Conservation (phyloP, 2,888 invertebrate genomes). For the Thecocarcelia acutangulata region DNA sequence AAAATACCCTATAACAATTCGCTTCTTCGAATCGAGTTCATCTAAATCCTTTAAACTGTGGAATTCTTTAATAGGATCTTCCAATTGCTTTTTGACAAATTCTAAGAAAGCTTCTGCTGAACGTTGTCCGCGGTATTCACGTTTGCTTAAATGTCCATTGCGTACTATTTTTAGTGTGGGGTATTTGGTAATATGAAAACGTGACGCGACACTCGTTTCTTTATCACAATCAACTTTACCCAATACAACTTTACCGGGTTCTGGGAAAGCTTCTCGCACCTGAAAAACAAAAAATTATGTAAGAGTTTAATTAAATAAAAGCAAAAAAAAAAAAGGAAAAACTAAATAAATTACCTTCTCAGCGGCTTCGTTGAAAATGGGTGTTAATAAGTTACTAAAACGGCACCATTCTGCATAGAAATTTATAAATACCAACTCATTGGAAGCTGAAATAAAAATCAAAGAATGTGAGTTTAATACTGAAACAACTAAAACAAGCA, state of each 20-base stretch:
- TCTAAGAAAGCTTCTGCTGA: conserved; percentile 94
- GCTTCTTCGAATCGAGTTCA: conserved; percentile 89
- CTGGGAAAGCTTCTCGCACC: conserved; percentile 87
- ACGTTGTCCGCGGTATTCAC: conserved; percentile 94
- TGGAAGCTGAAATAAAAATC: conserved; percentile 87
- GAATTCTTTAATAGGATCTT: conserved; percentile 92
- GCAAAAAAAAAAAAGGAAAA: no score
- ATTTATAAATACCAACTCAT: conserved; percentile 98
- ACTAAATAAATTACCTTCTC: conserved; percentile 85
- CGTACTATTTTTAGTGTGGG: conserved; percentile 97
- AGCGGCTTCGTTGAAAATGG: conserved; percentile 97
- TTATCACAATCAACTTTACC: conserved; percentile 98
- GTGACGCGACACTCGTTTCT: conserved; percentile 91
- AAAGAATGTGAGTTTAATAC: not conserved
- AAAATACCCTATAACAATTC: conserved; percentile 95
- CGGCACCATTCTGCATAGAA: conserved; percentile 99
- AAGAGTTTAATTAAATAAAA: no score
- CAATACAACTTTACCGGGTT: conserved; percentile 92
- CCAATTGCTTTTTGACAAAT: conserved; percentile 94
- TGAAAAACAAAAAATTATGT: conserved; percentile 61
- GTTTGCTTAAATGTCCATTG: conserved; percentile 93
- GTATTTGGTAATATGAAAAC: conserved; percentile 98
- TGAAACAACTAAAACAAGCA: not conserved
- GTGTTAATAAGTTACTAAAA: conserved; percentile 97
- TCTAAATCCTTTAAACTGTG: conserved; percentile 87